Evolutionary conservation across 2,113 vertebrate species (phyloP).

Genomic region (Peucedramus taeniatus): DNA sequence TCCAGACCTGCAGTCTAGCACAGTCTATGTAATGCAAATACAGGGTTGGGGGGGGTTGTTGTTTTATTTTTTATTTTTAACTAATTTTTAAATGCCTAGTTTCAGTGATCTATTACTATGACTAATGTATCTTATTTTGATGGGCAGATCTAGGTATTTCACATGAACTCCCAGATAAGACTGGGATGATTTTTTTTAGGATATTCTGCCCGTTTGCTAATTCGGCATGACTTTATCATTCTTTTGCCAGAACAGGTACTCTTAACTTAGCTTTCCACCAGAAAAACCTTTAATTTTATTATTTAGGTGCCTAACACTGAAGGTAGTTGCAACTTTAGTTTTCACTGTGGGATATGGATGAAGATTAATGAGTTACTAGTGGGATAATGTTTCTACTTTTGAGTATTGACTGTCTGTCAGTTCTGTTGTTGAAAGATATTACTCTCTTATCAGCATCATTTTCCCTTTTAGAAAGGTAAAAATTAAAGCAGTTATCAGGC

Average conservation of each 20-base stretch:
- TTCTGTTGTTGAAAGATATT: background rate
- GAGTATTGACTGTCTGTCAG: background rate
- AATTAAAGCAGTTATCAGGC: background rate
- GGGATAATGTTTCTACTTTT: background rate
- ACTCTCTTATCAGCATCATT: background rate
- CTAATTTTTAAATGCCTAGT: background rate
- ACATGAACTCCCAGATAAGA: background rate
- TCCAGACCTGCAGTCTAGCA: background rate
- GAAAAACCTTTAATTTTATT: background rate
- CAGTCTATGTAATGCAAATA: background rate
- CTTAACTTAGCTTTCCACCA: background rate
- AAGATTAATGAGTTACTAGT: background rate
- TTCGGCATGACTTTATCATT: background rate
- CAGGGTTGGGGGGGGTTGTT: accelerated
- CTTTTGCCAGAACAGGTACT: background rate
- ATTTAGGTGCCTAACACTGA: background rate
- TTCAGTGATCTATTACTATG: background rate
- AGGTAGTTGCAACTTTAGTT: background rate
- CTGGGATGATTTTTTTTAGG: background rate
- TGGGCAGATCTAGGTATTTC: background rate
- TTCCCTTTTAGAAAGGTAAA: background rate
- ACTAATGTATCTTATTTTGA: background rate
- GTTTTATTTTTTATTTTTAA: background rate
- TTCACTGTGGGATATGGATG: background rate
- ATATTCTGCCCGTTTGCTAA: background rate